A percentile compares a stretch with the other conserved stretches of the same genome.
These are phyloP conservation scores for Tupiocoris notatus DNA, from an alignment of 2,888 invertebrate species.

Conservation along the genomic window DNA sequence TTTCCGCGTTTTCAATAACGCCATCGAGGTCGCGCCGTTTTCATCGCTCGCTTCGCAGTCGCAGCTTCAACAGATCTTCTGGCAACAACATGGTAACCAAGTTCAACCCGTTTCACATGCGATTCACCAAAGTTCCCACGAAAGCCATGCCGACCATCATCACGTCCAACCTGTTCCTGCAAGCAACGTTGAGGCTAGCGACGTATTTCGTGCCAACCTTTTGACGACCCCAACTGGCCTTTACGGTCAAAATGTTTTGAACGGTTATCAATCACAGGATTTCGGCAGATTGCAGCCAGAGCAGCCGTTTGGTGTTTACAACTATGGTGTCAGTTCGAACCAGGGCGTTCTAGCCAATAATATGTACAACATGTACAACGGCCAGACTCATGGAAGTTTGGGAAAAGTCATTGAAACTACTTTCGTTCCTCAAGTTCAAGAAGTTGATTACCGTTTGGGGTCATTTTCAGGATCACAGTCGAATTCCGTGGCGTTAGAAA, in stretches of 20 bases:
- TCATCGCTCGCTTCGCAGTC: not conserved
- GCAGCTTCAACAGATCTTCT: not conserved
- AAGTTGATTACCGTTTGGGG: too few species aligned
- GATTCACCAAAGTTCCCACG: not conserved
- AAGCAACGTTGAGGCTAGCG: not conserved
- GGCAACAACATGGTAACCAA: not conserved
- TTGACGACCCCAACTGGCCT: not conserved
- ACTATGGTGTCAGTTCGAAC: not conserved
- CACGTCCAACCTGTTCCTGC: not conserved
- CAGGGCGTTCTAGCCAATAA: too few species aligned
- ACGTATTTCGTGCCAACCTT: not conserved
- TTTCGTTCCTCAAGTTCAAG: too few species aligned
- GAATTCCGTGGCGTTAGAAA: not conserved
- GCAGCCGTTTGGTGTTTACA: not conserved
- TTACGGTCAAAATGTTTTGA: not conserved
- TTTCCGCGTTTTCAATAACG: conserved; percentile 7
- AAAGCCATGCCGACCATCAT: not conserved
- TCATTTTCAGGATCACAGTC: not conserved
- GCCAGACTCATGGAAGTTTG: not conserved
- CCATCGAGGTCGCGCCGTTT: conserved; percentile 3
- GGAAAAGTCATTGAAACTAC: too few species aligned
- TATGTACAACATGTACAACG: not conserved
- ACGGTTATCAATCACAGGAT: not conserved
- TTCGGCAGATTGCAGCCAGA: not conserved
- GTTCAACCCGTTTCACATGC: not conserved